Evolutionary conservation across 2,797 vertebrate species (phyloP), one percentile per base, ranked within the genome.

Genomic region (Micropoecilia bifurca): DNA sequence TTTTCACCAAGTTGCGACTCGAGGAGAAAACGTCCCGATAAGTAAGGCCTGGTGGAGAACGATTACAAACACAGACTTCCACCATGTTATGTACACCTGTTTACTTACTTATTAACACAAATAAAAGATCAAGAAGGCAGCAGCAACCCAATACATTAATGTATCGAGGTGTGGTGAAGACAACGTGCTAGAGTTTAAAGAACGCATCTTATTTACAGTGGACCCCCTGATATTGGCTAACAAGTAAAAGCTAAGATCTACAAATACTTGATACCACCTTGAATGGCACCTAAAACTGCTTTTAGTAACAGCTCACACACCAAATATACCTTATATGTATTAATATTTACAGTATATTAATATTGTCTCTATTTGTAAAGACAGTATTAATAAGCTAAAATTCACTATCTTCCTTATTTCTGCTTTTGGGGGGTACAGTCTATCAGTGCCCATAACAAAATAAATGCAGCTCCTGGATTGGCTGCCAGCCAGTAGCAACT

Each of bases 41-140:
- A 88, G 92, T 88, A 90, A 90, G 76, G 84, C 8, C n/a, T 47
- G 1, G 25, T 85, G 79, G 73, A 81, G 84, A 88, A 80, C 59
- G 36, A 50, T 45, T 12, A 1, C 22, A 14, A 8, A 45, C 10
- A 25, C 41, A 13, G 22, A 28, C 3, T 2, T 46, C 41, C 43
- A 46, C 25, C 45, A 13, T 43, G 14, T 71, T 46, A 16, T 13
- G 6, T 13, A n/a, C 25, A 71, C 41, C 39, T 28, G 12, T 71
- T 14, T 10, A 71, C n/a, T n/a, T 43, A 43, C 12, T 16, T 45
- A 5, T 71, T 45, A 43, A n/a, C 13, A 16, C 2, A n/a, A 14
- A 30, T 46, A 28, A 8, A 16, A 46, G 2, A 4, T 28, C 39
- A 28, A 46, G 45, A 2, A 71, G 41, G 25, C 8, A n/a, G 13